Evolutionary conservation across 2,797 vertebrate species (phyloP).

Genomic region (Picus viridis): DNA sequence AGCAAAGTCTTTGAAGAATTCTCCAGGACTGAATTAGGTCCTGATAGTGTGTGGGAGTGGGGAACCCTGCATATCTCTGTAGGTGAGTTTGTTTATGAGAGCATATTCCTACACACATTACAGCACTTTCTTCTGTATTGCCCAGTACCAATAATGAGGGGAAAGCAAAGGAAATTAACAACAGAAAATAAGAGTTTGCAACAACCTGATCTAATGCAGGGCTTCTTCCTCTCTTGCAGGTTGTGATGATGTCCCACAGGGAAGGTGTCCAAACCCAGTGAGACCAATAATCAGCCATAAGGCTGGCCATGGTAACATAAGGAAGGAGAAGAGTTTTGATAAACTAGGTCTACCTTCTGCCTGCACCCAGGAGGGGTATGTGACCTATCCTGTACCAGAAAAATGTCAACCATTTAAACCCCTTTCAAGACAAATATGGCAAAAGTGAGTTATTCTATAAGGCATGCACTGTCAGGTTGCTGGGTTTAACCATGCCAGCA

Average conservation of each 20-base stretch:
- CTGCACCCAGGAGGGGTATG: background rate
- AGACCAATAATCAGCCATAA: background rate
- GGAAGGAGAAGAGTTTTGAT: background rate
- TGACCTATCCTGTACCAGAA: background rate
- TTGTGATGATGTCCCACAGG: background rate
- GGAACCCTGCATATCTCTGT: background rate
- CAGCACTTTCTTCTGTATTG: background rate
- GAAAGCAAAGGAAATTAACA: background rate
- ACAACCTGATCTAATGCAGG: background rate
- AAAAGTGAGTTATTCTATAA: background rate
- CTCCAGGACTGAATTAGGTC: background rate
- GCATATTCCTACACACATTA: background rate
- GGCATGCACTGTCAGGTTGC: background rate
- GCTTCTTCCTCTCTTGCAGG: background rate
- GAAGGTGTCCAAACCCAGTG: background rate
- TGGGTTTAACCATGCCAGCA: background rate
- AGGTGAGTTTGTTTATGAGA: background rate
- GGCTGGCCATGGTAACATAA: background rate
- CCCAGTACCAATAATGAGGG: fast-evolving
- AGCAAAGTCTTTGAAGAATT: background rate
- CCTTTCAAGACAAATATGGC: background rate
- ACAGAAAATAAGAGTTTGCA: background rate
- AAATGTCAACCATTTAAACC: background rate
- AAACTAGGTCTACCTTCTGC: background rate
- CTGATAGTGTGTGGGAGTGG: background rate